Conservation (phyloP, 2,113 vertebrate genomes). For the Neodontobutis hainanensis region DNA sequence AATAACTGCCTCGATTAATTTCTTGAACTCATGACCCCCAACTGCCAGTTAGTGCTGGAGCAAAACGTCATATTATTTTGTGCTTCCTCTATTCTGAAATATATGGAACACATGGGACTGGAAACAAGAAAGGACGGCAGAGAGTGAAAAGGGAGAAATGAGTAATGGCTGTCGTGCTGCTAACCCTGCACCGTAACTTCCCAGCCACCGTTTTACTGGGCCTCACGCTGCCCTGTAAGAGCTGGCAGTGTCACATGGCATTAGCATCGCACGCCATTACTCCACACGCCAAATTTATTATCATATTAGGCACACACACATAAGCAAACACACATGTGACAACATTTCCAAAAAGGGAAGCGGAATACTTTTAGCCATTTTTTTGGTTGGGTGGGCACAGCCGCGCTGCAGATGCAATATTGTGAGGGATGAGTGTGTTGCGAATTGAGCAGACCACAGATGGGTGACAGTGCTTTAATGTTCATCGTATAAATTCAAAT, state of each 20-base stretch:
- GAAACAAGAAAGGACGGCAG: constrained; percentile 3
- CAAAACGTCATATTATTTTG: background rate
- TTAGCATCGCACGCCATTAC: constrained; percentile 36
- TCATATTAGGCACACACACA: constrained; percentile 24
- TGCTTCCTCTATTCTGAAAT: constrained; percentile 19
- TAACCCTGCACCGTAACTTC: constrained; percentile 42
- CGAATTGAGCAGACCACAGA: constrained; percentile 31
- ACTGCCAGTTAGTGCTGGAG: constrained; percentile 4
- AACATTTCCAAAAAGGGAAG: constrained; percentile 20
- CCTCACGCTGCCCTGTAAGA: constrained; percentile 39
- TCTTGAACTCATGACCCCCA: constrained; percentile 5
- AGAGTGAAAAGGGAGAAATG: constrained; percentile 38
- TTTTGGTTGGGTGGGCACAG: constrained; percentile 44
- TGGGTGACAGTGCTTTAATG: constrained; percentile 51
- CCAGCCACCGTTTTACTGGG: constrained; percentile 52
- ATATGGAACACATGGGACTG: constrained; percentile 13
- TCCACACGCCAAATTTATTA: constrained; percentile 27
- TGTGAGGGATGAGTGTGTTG: constrained; percentile 38
- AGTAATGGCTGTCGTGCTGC: constrained; percentile 44
- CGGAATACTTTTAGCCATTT: constrained; percentile 42
- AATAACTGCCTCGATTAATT: constrained; percentile 22
- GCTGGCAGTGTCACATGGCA: constrained; percentile 44
- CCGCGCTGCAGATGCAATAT: constrained; percentile 34
- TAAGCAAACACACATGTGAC: constrained; percentile 11
- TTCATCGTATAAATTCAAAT: constrained; percentile 61